Evolutionary conservation across 2,797 vertebrate genomes (phyloP), one percentile per base, ranked within the genome.

Genomic region (Labroides dimidiatus): DNA sequence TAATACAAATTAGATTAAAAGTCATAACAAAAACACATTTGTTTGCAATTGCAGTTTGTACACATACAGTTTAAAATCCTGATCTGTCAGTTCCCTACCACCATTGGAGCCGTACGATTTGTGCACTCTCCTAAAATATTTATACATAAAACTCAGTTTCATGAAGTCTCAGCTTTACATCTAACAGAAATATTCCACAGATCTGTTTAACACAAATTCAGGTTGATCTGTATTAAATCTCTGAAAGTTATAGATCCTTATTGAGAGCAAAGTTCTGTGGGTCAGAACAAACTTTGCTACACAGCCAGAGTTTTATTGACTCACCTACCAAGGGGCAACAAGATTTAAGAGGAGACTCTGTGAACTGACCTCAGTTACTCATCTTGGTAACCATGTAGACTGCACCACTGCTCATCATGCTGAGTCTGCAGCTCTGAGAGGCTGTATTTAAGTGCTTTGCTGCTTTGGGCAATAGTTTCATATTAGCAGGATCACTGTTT

Each of bases 61-160:
- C 10, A 16, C 6, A 43, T 36, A 45, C 30, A 4, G 30, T 33
- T 5, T 47, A 27, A 61, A 24, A 56, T 49, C 47, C 41, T 2
- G 51, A 63, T 13, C 43, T 59, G 43, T 20, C 21, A 16, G 39
- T 45, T 55, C 41, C 2, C n/a, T 6, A n/a, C 23, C 33, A 48
- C 56, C 5, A 49, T 48, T 7, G 39, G 76, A 36, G 63, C n/a
- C 54, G 37, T 36, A 47, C 19, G 20, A 70, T 55, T 48, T 71
- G 75, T 69, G 69, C 45, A 49, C 14, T 17, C 19, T 33, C 41
- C 20, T 63, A 39, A 75, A 69, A 65, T 62, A 53, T 59, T 73
- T 27, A 64, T 64, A 62, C 23, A 15, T n/a, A 60, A 55, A 12
- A n/a, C n/a, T 48, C 3, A 6, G 14, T 24, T 69, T 44, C 65